Base-by-base conservation (phyloP, 2,113 vertebrate species). In the Oreochromis spilurus region DNA sequence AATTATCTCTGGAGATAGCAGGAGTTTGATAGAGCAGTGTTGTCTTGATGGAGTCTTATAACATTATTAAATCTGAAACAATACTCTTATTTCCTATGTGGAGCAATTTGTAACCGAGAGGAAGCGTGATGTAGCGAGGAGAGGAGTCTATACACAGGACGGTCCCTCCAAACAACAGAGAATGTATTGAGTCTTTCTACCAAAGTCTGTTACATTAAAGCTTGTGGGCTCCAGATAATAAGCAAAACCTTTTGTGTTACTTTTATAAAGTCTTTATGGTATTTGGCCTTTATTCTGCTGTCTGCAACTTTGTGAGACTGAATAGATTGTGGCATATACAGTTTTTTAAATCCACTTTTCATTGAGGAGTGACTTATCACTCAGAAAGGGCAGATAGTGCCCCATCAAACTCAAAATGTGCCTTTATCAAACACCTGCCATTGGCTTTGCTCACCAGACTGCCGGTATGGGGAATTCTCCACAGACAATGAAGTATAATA, bases 61-160 rank as follows among this genome's bases (percentile, higher is more conserved):
- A 92, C 91, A 91, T 96, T 95, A 96, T 96, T 96, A 95, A 93
- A 94, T 95, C 95, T 96, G 94, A 95, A 95, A 96, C 95, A 96
- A 95, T 94, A 86, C 88, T 65, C 93, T 90, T 85, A 86, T 95
- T 96, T 96, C 88, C 92, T 84, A 87, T 77, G 55, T 77, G 89
- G 84, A 84, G 91, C 94, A 88, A 94, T 95, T 95, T 91, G 92
- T 93, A 90, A 95, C 82, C 55, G 89, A 70, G 87, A 86, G 36
- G 54, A 62, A 54, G 84, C 24, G 34, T n/a, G 55, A 82, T n/a
- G 19, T 6, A 40, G 21, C 1, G 55, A 58, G 40, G 38, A 55
- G 50, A 70, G 57, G 21, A 57, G 34, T 31, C 29, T 24, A 13
- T 16, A 13, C 11, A 82, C 57, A 57, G 72, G 45, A 12, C 50